Evolutionary conservation across 2,888 invertebrate genomes (phyloP).

Genomic region (Eumerus sabulonum): DNA sequence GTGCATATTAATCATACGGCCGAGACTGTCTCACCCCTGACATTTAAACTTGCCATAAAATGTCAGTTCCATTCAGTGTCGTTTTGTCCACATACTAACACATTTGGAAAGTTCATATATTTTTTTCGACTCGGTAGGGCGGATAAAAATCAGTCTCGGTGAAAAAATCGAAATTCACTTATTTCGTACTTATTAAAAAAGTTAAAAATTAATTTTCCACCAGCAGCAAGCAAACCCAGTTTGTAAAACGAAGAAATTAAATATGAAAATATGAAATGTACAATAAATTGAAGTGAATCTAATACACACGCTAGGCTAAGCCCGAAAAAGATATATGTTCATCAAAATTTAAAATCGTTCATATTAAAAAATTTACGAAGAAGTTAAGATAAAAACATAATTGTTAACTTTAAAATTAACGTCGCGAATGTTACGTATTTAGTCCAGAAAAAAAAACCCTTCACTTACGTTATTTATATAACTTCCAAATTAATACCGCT

Average conservation of each 20-base stretch:
- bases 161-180: slow-evolving; percentile 54
- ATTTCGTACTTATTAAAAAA: slow-evolving; percentile 28
- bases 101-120: slow-evolving; percentile 56
- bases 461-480: neutral
- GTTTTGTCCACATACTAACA: slow-evolving; percentile 58
- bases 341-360: neutral
- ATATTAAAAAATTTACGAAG: too few species aligned
- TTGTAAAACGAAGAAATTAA: neutral
- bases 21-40: slow-evolving; percentile 35
- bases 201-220: neutral
- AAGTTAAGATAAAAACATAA: too few species aligned
- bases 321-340: neutral
- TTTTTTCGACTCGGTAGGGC: slow-evolving; percentile 58
- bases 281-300: slow-evolving; percentile 29
- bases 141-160: slow-evolving; percentile 57
- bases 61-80: slow-evolving; percentile 43
- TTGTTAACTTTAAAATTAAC: too few species aligned
- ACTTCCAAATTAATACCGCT: neutral
- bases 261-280: neutral
- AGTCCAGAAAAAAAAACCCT: neutral
- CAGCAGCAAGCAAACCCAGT: slow-evolving; percentile 1
- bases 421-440: too few species aligned
- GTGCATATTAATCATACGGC: too few species aligned
- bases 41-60: slow-evolving; percentile 51
- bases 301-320: neutral